Conservation (phyloP, 2,888 invertebrate species). For the Lampropteryx suffumata region DNA sequence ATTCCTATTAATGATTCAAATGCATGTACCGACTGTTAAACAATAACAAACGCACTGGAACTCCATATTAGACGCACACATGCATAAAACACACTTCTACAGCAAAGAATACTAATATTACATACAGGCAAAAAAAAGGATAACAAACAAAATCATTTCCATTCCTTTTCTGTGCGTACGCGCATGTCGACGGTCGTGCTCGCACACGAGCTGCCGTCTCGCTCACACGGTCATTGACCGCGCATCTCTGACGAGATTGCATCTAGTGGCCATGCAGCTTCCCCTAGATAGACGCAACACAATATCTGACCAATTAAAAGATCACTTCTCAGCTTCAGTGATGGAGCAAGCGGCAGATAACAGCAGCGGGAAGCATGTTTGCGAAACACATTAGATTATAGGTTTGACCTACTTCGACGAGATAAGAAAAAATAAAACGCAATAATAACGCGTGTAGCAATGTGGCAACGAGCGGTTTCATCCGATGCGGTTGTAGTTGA, state of each 20-base stretch:
- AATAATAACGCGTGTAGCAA: conserved; percentile 42
- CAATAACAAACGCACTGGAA: conserved; percentile 60
- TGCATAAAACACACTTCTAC: conserved; percentile 35
- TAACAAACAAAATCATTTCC: conserved; percentile 77
- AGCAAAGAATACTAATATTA: conserved; percentile 29
- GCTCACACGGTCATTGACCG: conserved; percentile 75
- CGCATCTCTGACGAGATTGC: conserved; percentile 79
- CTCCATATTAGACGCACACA: conserved; percentile 62
- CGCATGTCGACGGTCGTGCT: conserved; percentile 66
- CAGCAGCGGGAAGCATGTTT: conserved; percentile 35
- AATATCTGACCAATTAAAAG: conserved; percentile 76
- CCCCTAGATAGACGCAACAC: conserved; percentile 72
- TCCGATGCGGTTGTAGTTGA: conserved; percentile 45
- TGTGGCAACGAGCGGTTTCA: conserved; percentile 34
- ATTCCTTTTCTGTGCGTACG: conserved; percentile 82
- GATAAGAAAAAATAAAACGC: conserved; percentile 69
- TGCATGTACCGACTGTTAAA: conserved; percentile 50
- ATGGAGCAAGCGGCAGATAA: conserved; percentile 31
- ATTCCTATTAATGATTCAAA: conserved; percentile 51
- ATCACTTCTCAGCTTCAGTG: conserved; percentile 50
- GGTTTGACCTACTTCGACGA: conserved; percentile 59
- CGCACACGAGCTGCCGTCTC: conserved; percentile 57
- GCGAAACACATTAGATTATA: conserved; percentile 58
- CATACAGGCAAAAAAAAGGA: conserved; percentile 52
- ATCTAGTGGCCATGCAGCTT: conserved; percentile 79